Evolutionary conservation across 30 jellyfish, hydroid and myxozoan species (phyloP).

Genomic region (Cassiopea xamachana): DNA sequence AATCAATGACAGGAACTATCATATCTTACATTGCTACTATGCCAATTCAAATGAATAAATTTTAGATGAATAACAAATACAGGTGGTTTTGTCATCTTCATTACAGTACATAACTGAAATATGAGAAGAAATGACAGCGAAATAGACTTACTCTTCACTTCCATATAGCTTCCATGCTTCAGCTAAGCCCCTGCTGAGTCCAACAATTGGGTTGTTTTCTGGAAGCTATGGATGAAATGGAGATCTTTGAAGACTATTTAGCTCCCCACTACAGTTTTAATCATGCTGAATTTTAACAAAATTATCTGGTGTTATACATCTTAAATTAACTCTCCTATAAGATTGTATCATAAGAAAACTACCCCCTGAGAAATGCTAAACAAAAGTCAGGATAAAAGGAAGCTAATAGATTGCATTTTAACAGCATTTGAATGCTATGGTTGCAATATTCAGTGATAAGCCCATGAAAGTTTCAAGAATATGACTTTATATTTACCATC

Average conservation of each 20-base stretch:
- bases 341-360: too few species aligned
- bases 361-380: too few species aligned
- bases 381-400: too few species aligned
- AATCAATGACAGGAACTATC: too few species aligned
- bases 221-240: conserved; percentile 62
- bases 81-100: too few species aligned
- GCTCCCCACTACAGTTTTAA: not conserved
- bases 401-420: too few species aligned
- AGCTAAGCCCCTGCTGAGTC: conserved; percentile 88
- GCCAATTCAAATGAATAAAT: too few species aligned
- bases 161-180: conserved; percentile 88
- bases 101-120: not conserved
- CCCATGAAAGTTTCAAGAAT: not conserved
- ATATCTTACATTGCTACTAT: too few species aligned
- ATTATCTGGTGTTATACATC: not conserved
- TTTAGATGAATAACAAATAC: too few species aligned
- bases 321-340: too few species aligned
- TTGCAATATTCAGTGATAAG: not conserved
- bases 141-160: conserved; percentile 61
- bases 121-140: not conserved
- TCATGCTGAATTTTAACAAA: not conserved
- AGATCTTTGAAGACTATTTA: not conserved
- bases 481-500: conserved; percentile 8
- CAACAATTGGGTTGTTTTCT: conserved; percentile 62
- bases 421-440: not conserved